Conservation (phyloP, 2,888 invertebrate species). For the Oxytorus armatus region DNA sequence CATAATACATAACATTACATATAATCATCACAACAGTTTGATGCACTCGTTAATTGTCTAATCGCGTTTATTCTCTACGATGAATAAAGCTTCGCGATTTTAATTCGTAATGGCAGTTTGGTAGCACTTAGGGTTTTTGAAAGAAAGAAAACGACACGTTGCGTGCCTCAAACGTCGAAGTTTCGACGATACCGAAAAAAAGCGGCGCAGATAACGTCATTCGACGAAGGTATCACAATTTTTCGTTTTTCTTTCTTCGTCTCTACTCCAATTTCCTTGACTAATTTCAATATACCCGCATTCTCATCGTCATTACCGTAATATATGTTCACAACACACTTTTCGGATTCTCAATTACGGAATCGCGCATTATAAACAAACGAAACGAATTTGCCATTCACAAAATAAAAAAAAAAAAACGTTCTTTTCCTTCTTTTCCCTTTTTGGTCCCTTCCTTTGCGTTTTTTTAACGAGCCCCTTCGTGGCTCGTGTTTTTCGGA, state of each 20-base stretch:
- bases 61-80: slow-evolving; percentile 5
- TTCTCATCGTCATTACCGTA: neutral
- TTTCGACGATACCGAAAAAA: no score
- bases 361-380: slow-evolving; percentile 33
- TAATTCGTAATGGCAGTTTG: no score
- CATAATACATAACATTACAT: slow-evolving; percentile 72
- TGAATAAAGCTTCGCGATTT: neutral
- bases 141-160: no score
- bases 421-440: neutral
- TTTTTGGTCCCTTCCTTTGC: slow-evolving; percentile 4
- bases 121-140: no score
- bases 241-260: neutral
- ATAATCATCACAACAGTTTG: slow-evolving; percentile 81
- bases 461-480: slow-evolving; percentile 74
- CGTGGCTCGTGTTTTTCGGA: slow-evolving; percentile 78
- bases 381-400: slow-evolving; percentile 66
- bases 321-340: neutral
- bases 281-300: no score
- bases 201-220: no score
- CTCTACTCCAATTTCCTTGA: neutral
- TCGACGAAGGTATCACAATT: slow-evolving; percentile 10
- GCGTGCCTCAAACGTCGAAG: no score
- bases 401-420: slow-evolving; percentile 61
- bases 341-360: slow-evolving; percentile 36
- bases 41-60: slow-evolving; percentile 74